Base-by-base conservation (phyloP, 1,140 invertebrate species). In the Anthonomus grandis region DNA sequence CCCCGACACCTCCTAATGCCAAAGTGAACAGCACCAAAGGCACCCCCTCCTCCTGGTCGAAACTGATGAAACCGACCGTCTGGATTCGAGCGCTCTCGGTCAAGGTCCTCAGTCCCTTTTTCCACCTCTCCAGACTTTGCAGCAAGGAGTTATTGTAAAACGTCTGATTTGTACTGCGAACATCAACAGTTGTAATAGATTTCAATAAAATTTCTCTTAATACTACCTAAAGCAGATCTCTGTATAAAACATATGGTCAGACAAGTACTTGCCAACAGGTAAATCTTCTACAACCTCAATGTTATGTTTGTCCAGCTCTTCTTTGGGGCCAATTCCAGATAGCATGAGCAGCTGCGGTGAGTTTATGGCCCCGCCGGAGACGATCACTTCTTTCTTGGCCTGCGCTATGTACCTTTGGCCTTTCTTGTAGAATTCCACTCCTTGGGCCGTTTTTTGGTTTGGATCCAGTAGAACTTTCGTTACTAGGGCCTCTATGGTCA, bases 341-440 rank as follows among this genome's bases (percentile, higher is more conserved):
- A 92, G 73, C 86, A 93, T 87, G 24, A 94, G 76, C 0, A 94
- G 62, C 63, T 91, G 87, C 0, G 89, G 88, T 0, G 83, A 81
- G 9, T 81, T 84, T 18, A 91, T 81, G 1, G 86, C 80, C 0
- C 90, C 89, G 0, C 85, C 87, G 0, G 86, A 80, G 4, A 92
- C 61, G 19, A 91, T 87, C 0, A 90, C 87, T 74, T 91, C 88
- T 66, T 81, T 85, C 31, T 57, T 75, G 0, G 79, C 79, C n/a
- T 58, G 45, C 31, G 69, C 78, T 2, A 60, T 59, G 37, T 76
- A 80, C 3, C 72, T 75, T 12, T 71, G 71, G 34, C 64, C 71
- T 21, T 66, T 76, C 48, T 74, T 79, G 1, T 84, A 72, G 63
- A 86, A 89, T 70, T 88, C 85, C 0, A 90, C 86, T 0, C 82